Evolutionary conservation across 2,888 invertebrate genomes (phyloP).

Genomic region (Chymomyza caudatula): DNA sequence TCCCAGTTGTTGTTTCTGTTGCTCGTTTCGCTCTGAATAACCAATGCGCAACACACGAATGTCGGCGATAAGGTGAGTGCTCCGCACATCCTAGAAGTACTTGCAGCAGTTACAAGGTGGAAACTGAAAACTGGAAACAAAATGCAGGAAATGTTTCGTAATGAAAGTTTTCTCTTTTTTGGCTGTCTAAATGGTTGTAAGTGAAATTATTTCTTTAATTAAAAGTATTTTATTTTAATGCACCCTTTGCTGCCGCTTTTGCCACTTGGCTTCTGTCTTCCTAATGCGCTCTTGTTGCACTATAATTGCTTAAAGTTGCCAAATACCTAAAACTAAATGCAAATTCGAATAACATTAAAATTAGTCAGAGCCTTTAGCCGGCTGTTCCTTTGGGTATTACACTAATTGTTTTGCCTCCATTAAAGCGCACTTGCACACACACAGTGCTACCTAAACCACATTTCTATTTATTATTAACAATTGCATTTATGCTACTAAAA

Average conservation of each 20-base stretch:
- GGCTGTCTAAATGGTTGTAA: constrained; percentile 36
- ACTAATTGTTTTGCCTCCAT: neutral
- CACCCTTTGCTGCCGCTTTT: neutral
- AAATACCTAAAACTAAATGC: neutral
- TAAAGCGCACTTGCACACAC: neutral
- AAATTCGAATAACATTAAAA: neutral
- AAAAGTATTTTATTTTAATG: constrained; percentile 63
- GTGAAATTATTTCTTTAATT: constrained; percentile 63
- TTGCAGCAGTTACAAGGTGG: constrained; percentile 38
- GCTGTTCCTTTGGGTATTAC: neutral
- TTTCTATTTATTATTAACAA: constrained; percentile 60
- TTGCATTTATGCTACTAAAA: constrained; percentile 45
- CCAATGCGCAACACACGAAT: no score
- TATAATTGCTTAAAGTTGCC: neutral
- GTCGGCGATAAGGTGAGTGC: constrained; percentile 47
- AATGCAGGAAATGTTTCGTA: constrained; percentile 40
- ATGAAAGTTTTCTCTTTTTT: constrained; percentile 29
- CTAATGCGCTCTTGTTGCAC: neutral
- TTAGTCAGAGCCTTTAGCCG: neutral
- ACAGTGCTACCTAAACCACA: constrained; percentile 46
- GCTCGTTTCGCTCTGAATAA: neutral
- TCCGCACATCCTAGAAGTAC: constrained; percentile 48
- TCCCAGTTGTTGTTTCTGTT: neutral
- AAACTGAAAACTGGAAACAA: neutral
- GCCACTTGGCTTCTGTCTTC: neutral